phyloP scores from a whole-genome alignment of 2,113 vertebrate genomes.

The Seriola aureovittata region DNA sequence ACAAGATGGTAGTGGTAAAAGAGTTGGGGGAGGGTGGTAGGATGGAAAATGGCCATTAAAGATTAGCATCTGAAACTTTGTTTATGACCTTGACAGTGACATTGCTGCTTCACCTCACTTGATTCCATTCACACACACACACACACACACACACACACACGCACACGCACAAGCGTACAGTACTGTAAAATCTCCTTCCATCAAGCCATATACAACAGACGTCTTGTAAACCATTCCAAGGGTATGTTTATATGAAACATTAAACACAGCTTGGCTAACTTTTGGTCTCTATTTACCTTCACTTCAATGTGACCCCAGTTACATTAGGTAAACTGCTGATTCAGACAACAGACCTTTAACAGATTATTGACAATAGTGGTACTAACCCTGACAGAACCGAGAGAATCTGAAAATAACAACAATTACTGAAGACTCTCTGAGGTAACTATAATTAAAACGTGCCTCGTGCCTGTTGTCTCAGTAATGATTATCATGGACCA shows the following conservation, averaged over 20 bases:
- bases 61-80: constrained; percentile 60
- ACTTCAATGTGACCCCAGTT: constrained; percentile 75
- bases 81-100: constrained; percentile 77
- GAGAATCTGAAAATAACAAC: neutral
- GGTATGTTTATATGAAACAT: constrained; percentile 74
- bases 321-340: constrained; percentile 79
- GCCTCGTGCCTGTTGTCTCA: neutral
- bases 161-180: constrained; percentile 3
- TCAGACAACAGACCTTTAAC: constrained; percentile 65
- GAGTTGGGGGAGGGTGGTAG: constrained; percentile 14
- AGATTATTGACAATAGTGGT: constrained; percentile 44
- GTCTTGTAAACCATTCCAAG: constrained; percentile 71
- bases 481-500: constrained; percentile 9
- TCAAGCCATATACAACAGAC: constrained; percentile 53
- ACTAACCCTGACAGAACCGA: neutral
- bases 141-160: neutral
- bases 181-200: constrained; percentile 70
- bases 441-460: constrained; percentile 39
- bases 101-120: constrained; percentile 53
- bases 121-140: constrained; percentile 31
- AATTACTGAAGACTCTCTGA: constrained; percentile 9
- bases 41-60: constrained; percentile 49
- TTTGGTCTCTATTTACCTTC: constrained; percentile 71
- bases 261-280: constrained; percentile 68
- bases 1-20: constrained; percentile 5